phyloP scores from a whole-genome alignment of 2,888 invertebrate genomes.

The Stenoptilia bipunctidactyla region DNA sequence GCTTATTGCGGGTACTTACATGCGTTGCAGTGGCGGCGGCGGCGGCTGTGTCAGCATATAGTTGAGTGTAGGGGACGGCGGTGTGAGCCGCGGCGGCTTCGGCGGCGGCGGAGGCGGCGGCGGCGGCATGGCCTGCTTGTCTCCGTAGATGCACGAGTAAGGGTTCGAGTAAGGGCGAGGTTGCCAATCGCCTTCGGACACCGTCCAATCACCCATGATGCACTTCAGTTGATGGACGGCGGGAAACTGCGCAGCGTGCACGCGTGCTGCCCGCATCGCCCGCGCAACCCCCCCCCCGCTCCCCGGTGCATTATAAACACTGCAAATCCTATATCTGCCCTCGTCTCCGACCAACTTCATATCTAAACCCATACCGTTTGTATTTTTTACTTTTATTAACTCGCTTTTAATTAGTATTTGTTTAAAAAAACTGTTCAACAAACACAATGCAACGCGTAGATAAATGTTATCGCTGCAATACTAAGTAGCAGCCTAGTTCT shows the following conservation, averaged over 20 bases:
- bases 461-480: too few species aligned
- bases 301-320: background rate
- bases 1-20: background rate
- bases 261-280: conserved; percentile 49
- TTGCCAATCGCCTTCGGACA: conserved; percentile 27
- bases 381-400: too few species aligned
- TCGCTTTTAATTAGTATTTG: too few species aligned
- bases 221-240: conserved; percentile 14
- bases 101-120: conserved; percentile 14
- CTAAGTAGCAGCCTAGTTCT: too few species aligned
- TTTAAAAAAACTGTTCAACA: too few species aligned
- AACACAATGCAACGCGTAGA: too few species aligned
- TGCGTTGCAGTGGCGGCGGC: background rate
- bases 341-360: too few species aligned
- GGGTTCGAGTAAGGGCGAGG: conserved; percentile 6
- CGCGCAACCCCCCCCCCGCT: conserved; percentile 24
- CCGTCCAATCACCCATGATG: conserved; percentile 39
- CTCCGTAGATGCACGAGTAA: conserved; percentile 12
- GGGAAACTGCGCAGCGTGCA: conserved; percentile 30
- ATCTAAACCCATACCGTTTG: too few species aligned
- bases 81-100: conserved; percentile 7
- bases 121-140: conserved; percentile 15
- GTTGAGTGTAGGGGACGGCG: background rate
- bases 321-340: background rate
- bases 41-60: background rate